Evolutionary conservation across 2,888 invertebrate genomes (phyloP).

Genomic region (Erpobdella octoculata): DNA sequence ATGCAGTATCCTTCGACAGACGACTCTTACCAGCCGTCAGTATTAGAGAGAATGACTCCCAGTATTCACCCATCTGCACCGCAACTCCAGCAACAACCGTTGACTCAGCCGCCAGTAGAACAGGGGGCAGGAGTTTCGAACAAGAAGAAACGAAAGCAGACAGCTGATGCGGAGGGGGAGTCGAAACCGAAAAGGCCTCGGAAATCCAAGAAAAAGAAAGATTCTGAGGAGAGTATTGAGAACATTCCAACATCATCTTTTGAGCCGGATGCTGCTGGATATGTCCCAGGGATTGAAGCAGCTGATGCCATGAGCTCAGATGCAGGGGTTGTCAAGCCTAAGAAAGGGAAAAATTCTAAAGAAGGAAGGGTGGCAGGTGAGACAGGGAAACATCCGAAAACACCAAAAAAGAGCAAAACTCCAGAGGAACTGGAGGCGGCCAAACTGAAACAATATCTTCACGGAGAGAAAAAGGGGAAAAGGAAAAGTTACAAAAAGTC

Average conservation of each 20-base stretch:
- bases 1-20: not conserved
- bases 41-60: not conserved
- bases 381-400: constrained; percentile 38
- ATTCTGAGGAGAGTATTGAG: constrained; percentile 21
- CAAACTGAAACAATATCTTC: constrained; percentile 26
- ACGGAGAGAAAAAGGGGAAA: constrained; percentile 3
- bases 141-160: constrained; percentile 23
- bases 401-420: constrained; percentile 38
- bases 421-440: constrained; percentile 36
- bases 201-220: constrained; percentile 27
- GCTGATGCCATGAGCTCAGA: not conserved
- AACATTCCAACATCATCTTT: constrained; percentile 25
- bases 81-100: not conserved
- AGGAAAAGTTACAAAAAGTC: constrained; percentile 17
- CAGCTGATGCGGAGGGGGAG: not conserved
- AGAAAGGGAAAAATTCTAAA: constrained; percentile 37
- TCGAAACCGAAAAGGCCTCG: constrained; percentile 22
- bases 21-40: not conserved
- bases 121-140: not conserved
- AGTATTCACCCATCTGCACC: not conserved
- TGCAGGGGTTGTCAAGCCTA: constrained; percentile 22
- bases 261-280: constrained; percentile 7
- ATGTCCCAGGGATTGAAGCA: not conserved
- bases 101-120: not conserved
- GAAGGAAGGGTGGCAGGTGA: constrained; percentile 38